These are phyloP conservation scores for Drosophila histrio DNA, from an alignment of 2,888 invertebrate species.

Conservation along the genomic window DNA sequence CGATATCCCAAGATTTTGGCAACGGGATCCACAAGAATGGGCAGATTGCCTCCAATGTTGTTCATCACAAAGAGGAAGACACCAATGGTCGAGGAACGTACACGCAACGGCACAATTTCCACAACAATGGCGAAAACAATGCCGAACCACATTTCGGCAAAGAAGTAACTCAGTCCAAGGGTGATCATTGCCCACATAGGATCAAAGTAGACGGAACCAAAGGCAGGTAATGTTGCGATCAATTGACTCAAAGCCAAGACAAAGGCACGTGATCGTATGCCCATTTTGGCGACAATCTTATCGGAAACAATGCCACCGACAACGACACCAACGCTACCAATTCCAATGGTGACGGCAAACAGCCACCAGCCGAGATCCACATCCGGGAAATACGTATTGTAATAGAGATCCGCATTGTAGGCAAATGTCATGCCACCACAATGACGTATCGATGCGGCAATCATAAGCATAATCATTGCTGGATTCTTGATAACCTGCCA, in stretches of 20 bases:
- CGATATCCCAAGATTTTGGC: conserved; percentile 92
- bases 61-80: conserved; percentile 96
- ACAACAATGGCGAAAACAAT: conserved; percentile 95
- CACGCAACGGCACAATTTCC: conserved; percentile 92
- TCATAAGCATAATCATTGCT: conserved; percentile 90
- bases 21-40: conserved; percentile 94
- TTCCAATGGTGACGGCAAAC: conserved; percentile 93
- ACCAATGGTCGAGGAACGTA: conserved; percentile 93
- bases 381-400: conserved; percentile 94
- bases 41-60: conserved; percentile 95
- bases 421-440: conserved; percentile 96
- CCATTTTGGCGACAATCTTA: conserved; percentile 94
- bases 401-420: conserved; percentile 95
- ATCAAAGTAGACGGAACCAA: conserved; percentile 92
- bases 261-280: conserved; percentile 91
- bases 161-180: conserved; percentile 94
- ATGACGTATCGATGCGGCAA: conserved; percentile 95
- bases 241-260: conserved; percentile 93
- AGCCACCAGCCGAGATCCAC: conserved; percentile 96
- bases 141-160: conserved; percentile 98
- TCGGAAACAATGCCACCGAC: conserved; percentile 91
- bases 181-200: conserved; percentile 95
- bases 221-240: conserved; percentile 92
- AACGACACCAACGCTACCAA: conserved; percentile 89
- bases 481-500: conserved; percentile 92